phyloP scores from a whole-genome alignment of 2,113 vertebrate species.

The Cygnus atratus region DNA sequence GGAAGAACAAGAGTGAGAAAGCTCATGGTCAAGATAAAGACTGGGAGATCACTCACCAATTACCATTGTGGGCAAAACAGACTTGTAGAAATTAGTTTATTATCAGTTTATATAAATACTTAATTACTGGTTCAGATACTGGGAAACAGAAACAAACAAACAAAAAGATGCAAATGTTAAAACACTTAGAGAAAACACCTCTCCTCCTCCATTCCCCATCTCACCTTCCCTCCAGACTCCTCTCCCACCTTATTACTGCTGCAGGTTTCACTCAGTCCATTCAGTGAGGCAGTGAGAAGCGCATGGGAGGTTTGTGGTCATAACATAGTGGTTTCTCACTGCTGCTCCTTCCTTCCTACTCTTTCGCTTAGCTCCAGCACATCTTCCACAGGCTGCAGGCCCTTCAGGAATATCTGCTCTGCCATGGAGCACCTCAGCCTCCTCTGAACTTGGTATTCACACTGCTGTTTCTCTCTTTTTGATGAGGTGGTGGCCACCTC shows the following conservation, averaged over 20 bases:
- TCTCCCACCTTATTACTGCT: rapidly evolving
- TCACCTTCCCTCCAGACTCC: neutral
- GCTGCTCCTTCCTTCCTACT: neutral
- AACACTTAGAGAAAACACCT: neutral
- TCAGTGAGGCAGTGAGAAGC: rapidly evolving
- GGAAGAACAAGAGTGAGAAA: neutral
- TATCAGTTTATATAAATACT: neutral
- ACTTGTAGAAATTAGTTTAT: neutral
- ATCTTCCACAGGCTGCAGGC: neutral
- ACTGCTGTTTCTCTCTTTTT: neutral
- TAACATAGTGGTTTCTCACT: neutral
- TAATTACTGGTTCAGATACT: neutral
- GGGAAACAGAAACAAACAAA: neutral
- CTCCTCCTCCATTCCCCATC: neutral
- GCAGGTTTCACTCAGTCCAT: neutral
- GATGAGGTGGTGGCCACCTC: neutral
- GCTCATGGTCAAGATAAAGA: neutral
- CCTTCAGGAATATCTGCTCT: neutral
- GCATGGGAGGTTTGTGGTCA: neutral
- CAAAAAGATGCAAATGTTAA: neutral
- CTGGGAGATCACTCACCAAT: rapidly evolving
- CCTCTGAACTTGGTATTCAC: neutral
- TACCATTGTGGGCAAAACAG: neutral
- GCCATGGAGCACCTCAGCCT: neutral
- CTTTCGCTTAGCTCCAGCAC: rapidly evolving